Evolutionary conservation across 2,888 invertebrate genomes (phyloP).

Genomic region (Bibio marci): DNA sequence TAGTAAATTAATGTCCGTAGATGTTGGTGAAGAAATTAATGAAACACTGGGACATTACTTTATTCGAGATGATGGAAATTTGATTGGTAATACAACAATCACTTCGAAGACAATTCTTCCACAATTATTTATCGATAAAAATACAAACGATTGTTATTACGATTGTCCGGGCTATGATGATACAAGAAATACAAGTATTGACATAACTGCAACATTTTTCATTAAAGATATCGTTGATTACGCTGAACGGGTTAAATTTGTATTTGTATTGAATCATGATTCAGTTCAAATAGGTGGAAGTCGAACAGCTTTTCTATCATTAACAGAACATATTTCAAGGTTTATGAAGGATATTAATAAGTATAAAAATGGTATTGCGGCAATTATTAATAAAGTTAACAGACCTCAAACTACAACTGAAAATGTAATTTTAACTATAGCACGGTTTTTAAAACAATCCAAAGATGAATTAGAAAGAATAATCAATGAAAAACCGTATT

Average conservation of each 20-base stretch:
- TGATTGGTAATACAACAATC: too few species aligned
- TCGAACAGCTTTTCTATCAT: background rate
- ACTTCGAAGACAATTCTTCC: conserved; percentile 4
- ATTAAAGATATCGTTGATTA: conserved; percentile 16
- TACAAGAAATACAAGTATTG: conserved; percentile 13
- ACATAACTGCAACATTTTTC: conserved; percentile 16
- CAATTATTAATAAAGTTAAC: conserved; percentile 6
- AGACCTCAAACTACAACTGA: too few species aligned
- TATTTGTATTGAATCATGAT: conserved; percentile 13
- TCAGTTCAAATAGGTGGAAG: conserved; percentile 11
- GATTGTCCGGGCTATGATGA: conserved; percentile 12
- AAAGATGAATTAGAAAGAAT: too few species aligned
- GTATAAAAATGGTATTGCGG: conserved; percentile 5
- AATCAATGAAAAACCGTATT: too few species aligned
- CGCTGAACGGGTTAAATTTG: conserved; percentile 14
- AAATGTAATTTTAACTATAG: too few species aligned
- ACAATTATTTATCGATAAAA: conserved; percentile 3
- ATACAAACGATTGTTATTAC: conserved; percentile 1
- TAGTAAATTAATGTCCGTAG: too few species aligned
- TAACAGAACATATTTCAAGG: conserved; percentile 1
- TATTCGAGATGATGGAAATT: too few species aligned
- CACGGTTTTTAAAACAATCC: too few species aligned
- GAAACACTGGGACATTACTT: too few species aligned
- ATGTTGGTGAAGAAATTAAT: too few species aligned
- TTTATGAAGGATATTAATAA: conserved; percentile 5